A percentile compares a stretch with the other conserved stretches of the same genome.
Evolutionary conservation across 2,888 invertebrate species (phyloP).

Genomic region (Thysanoteuthis rhombus): DNA sequence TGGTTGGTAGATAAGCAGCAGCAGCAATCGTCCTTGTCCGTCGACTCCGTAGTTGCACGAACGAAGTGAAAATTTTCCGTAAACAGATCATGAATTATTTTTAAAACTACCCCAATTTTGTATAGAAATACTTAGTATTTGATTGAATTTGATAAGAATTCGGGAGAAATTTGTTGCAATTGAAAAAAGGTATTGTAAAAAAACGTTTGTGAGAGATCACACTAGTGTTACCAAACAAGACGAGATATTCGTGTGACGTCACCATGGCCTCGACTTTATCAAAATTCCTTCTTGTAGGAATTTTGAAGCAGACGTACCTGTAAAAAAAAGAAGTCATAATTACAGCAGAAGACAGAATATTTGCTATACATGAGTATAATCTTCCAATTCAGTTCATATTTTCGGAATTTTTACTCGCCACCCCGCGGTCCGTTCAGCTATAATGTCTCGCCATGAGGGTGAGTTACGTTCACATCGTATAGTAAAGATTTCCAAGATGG

Average conservation of each 20-base stretch:
- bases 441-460: constrained; percentile 92
- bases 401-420: constrained; percentile 31
- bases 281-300: constrained; percentile 32
- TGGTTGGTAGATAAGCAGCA: not conserved
- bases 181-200: not conserved
- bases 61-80: not conserved
- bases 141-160: not conserved
- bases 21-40: not conserved
- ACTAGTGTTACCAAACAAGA: constrained; percentile 2
- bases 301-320: constrained; percentile 31
- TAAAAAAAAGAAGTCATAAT: constrained; percentile 30
- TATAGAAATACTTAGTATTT: not conserved
- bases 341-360: constrained; percentile 29
- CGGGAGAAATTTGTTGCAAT: not conserved
- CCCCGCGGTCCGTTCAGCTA: constrained; percentile 40
- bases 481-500: constrained; percentile 45
- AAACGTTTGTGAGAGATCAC: constrained; percentile 17
- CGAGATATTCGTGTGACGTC: constrained; percentile 54
- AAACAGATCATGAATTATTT: not conserved
- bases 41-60: not conserved
- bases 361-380: constrained; percentile 32
- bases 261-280: constrained; percentile 51
- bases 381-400: constrained; percentile 28
- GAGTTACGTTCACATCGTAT: constrained; percentile 47
- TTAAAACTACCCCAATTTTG: not conserved